Evolutionary conservation across 1,140 invertebrate species (phyloP).

Genomic region (Prorops nasuta): DNA sequence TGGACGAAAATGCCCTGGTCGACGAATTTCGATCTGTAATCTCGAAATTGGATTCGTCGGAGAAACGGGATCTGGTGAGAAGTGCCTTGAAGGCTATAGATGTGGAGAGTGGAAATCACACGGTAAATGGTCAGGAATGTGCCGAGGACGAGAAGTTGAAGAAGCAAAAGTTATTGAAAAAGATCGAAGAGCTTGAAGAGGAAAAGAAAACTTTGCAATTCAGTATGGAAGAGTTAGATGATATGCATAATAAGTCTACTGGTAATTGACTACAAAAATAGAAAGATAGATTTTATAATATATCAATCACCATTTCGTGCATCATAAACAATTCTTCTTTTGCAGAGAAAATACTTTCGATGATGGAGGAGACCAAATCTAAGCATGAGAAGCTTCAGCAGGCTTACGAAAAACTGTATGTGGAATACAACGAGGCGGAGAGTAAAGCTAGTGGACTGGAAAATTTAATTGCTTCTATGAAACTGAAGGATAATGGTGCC

Average conservation of each 20-base stretch:
- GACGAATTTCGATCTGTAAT: slow-evolving; percentile 47
- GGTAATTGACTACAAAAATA: slow-evolving; percentile 39
- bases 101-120: slow-evolving; percentile 38
- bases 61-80: slow-evolving; percentile 48
- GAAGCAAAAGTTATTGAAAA: slow-evolving; percentile 46
- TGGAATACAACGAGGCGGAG: slow-evolving; percentile 44
- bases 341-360: slow-evolving; percentile 59
- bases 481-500: background rate
- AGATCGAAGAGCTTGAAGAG: slow-evolving; percentile 48
- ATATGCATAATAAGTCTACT: slow-evolving; percentile 69
- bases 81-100: slow-evolving; percentile 54
- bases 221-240: slow-evolving; percentile 71
- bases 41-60: slow-evolving; percentile 49
- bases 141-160: slow-evolving; percentile 27
- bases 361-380: slow-evolving; percentile 66
- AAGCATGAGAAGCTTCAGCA: slow-evolving; percentile 54
- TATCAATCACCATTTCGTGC: no score
- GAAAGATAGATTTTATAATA: background rate
- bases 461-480: slow-evolving; percentile 5
- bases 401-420: slow-evolving; percentile 47
- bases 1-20: slow-evolving; percentile 43
- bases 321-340: slow-evolving; percentile 11
- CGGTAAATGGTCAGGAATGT: slow-evolving; percentile 19
- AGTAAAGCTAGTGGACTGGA: slow-evolving; percentile 27
- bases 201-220: slow-evolving; percentile 59